These are phyloP conservation scores for Myotis davidii DNA, from an alignment of 2,113 vertebrate genomes.

Conservation along the genomic window DNA sequence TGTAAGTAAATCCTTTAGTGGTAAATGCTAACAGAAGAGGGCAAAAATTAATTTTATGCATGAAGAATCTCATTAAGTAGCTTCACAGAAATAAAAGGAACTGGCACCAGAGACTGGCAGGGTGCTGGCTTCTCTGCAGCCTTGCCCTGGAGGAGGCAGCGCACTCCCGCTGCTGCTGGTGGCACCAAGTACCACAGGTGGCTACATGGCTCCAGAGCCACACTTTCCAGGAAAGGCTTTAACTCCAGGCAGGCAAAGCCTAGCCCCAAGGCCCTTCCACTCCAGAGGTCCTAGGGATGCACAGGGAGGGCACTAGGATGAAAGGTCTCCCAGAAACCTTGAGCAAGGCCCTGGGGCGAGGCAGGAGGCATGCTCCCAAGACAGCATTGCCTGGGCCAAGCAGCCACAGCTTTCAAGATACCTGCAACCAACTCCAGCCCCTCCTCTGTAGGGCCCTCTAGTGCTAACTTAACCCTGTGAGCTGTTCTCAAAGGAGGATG, in stretches of 20 bases:
- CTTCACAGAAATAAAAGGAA: constrained; percentile 80
- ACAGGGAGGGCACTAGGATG: fast-evolving
- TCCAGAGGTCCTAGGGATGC: background rate
- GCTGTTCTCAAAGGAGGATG: constrained; percentile 15
- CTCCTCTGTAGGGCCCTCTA: background rate
- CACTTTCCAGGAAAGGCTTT: background rate
- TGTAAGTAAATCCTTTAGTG: constrained; percentile 79
- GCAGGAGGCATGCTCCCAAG: background rate
- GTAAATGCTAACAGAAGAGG: constrained; percentile 78
- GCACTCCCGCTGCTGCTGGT: background rate
- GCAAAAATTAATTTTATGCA: constrained; percentile 86
- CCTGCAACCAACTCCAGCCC: background rate
- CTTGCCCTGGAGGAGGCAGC: background rate
- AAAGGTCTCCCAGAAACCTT: background rate
- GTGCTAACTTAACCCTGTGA: constrained; percentile 55
- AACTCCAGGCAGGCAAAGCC: background rate
- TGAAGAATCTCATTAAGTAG: constrained; percentile 85
- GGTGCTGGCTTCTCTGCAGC: background rate
- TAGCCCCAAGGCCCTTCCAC: background rate
- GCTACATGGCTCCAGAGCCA: fast-evolving
- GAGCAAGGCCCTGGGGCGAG: background rate
- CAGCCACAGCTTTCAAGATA: background rate
- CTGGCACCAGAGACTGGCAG: constrained; percentile 46
- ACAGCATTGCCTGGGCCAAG: background rate
- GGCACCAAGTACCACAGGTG: background rate